phyloP scores from a whole-genome alignment of 2,113 vertebrate genomes.

The Arvicanthis niloticus region DNA sequence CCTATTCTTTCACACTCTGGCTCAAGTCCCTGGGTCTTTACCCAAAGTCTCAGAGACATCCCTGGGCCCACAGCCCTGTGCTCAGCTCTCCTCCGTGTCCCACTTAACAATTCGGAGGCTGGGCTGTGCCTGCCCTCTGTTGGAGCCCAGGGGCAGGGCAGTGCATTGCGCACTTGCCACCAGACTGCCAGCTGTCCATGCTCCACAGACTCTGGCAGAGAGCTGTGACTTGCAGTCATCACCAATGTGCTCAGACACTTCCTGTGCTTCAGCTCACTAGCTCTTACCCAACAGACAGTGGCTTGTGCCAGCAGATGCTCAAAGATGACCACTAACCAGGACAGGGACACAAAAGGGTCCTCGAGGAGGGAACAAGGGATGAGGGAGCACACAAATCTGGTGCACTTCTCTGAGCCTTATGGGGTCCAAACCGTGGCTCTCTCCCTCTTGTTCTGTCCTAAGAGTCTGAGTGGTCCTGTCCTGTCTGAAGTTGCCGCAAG shows the following conservation, averaged over 20 bases:
- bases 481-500: no score
- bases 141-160: constrained; percentile 79
- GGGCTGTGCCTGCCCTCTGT: constrained; percentile 94
- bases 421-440: not conserved
- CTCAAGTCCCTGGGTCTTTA: not conserved
- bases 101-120: not conserved
- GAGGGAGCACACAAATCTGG: not conserved
- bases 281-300: not conserved
- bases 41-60: not conserved
- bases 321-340: not conserved
- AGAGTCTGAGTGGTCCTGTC: not conserved
- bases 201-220: not conserved
- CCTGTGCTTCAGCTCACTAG: not conserved
- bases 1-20: not conserved
- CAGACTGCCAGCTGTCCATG: no score
- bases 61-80: not conserved
- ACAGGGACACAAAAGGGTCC: not conserved
- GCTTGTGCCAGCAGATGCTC: not conserved
- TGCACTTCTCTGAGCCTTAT: not conserved
- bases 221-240: not conserved
- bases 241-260: accelerated
- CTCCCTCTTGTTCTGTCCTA: not conserved
- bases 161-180: not conserved
- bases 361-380: not conserved
- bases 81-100: not conserved